These are phyloP conservation scores for Gouania willdenowi DNA, from an alignment of 2,797 vertebrate genomes.

Conservation along the genomic window DNA sequence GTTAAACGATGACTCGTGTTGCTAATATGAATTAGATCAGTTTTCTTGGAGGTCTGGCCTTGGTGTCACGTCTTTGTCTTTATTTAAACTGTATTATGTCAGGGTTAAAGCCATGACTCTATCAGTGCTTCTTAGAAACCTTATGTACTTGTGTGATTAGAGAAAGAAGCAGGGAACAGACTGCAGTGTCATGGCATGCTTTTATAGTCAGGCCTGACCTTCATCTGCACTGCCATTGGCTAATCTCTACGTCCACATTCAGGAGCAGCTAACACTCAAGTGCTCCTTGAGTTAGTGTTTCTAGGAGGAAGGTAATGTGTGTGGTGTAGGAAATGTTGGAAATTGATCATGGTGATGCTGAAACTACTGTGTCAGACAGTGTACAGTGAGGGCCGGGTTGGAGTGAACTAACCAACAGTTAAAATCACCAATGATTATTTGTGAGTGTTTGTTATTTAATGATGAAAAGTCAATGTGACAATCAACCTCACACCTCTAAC, in stretches of 20 bases:
- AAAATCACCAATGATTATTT: no score
- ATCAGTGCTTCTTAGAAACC: slow-evolving; percentile 7
- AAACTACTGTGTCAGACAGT: no score
- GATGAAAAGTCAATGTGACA: no score
- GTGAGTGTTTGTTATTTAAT: no score
- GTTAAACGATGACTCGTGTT: no score
- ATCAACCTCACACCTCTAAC: no score
- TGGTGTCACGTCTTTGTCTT: slow-evolving; percentile 14
- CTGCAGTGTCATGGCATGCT: slow-evolving; percentile 53
- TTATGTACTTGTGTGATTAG: slow-evolving; percentile 25
- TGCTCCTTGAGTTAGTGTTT: slow-evolving; percentile 29
- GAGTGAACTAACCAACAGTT: no score
- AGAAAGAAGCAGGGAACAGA: slow-evolving; percentile 28
- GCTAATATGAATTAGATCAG: no score
- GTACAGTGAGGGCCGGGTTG: no score
- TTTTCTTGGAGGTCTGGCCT: slow-evolving; percentile 14
- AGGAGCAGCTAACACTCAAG: slow-evolving; percentile 16
- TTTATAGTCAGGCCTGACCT: slow-evolving; percentile 27
- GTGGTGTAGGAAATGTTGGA: no score
- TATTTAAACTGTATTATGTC: slow-evolving; percentile 4
- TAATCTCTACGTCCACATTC: slow-evolving; percentile 25
- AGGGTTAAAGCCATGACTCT: slow-evolving; percentile 6
- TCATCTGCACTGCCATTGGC: slow-evolving; percentile 31
- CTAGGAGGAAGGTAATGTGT: slow-evolving; percentile 13
- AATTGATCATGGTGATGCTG: no score